Evolutionary conservation across 2,113 vertebrate species (phyloP).

Genomic region (Ascaphus truei): DNA sequence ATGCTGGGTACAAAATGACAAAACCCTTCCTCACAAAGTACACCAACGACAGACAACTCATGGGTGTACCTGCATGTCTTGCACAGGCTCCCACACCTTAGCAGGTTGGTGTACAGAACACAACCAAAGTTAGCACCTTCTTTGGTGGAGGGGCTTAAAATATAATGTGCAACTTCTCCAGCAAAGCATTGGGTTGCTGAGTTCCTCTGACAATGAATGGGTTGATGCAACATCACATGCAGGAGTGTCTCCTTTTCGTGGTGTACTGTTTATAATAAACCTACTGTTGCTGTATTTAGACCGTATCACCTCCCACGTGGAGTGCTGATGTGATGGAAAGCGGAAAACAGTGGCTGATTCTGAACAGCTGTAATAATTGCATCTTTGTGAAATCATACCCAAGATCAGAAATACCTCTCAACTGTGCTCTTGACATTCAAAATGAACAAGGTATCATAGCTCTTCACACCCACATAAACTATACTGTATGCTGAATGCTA

Average conservation of each 20-base stretch:
- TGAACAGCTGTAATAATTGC: neutral
- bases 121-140: too few relatives aligned
- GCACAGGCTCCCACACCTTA: too few relatives aligned
- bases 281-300: conserved; percentile 18
- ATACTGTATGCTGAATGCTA: neutral
- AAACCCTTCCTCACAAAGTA: too few relatives aligned
- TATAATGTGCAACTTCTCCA: too few relatives aligned
- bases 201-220: neutral
- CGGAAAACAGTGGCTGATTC: conserved; percentile 1
- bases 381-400: neutral
- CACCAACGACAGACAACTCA: too few relatives aligned
- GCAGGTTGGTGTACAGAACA: too few relatives aligned
- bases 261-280: conserved; percentile 10
- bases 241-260: conserved; percentile 1
- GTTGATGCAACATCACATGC: neutral
- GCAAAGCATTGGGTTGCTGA: too few relatives aligned
- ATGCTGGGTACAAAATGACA: conserved; percentile 15
- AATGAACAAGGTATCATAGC: neutral
- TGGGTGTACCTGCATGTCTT: too few relatives aligned
- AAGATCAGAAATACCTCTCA: neutral
- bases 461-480: neutral
- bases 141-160: too few relatives aligned
- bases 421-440: neutral
- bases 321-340: conserved; percentile 12
- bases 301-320: conserved; percentile 29